A percentile compares a stretch with the other conserved stretches of the same genome.
These are phyloP conservation scores for Odontothrips loti DNA, from an alignment of 2,888 invertebrate species.

Conservation along the genomic window DNA sequence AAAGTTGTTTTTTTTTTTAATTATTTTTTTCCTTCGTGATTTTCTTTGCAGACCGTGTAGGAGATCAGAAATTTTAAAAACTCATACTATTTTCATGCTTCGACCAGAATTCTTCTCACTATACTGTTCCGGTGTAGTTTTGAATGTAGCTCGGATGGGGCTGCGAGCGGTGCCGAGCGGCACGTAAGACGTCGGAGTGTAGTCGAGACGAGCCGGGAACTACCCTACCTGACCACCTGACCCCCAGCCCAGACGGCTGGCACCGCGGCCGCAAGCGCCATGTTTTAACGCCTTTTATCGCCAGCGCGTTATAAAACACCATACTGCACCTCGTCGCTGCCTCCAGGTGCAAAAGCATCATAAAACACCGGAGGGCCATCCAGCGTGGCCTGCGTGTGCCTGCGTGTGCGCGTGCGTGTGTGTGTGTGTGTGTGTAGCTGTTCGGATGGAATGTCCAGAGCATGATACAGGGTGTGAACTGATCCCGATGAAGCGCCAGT, in stretches of 20 bases:
- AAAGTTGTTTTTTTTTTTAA: no score
- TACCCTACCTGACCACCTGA: no score
- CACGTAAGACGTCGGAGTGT: no score
- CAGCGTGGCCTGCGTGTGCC: not conserved
- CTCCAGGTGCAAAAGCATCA: not conserved
- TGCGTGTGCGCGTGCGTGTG: no score
- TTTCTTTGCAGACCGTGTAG: not conserved
- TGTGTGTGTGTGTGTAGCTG: not conserved
- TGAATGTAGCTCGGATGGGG: no score
- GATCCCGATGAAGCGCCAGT: not conserved
- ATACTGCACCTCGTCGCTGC: not conserved
- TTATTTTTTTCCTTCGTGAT: not conserved
- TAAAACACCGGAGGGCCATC: not conserved
- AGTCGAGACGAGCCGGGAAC: no score
- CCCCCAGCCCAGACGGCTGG: not conserved
- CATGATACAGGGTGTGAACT: not conserved
- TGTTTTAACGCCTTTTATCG: conserved; percentile 11
- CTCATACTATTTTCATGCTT: no score
- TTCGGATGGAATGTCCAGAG: not conserved
- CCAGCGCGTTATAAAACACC: not conserved
- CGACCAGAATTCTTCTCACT: no score
- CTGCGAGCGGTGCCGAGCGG: no score
- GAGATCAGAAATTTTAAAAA: no score
- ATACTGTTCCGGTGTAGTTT: no score
- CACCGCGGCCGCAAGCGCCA: not conserved